These are phyloP conservation scores for Onychostruthus taczanowskii DNA, from an alignment of 2,113 vertebrate genomes.

Conservation along the genomic window DNA sequence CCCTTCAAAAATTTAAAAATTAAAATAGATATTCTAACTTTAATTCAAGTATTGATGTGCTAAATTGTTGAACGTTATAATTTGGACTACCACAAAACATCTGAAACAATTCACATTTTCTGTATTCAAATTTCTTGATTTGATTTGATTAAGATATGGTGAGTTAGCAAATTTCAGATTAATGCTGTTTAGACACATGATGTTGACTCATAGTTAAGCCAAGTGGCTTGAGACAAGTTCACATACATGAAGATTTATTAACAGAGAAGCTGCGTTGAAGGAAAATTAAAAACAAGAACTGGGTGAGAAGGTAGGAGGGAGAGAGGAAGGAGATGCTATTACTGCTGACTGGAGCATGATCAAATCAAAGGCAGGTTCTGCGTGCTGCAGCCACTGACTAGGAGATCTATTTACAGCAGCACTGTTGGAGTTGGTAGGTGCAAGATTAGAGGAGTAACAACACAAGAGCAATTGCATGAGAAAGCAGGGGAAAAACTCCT, in stretches of 20 bases:
- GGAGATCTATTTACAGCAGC: neutral
- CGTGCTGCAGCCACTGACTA: accelerated
- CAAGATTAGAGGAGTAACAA: neutral
- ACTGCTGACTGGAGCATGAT: neutral
- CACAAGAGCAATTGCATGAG: neutral
- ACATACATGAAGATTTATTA: neutral
- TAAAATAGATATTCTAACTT: neutral
- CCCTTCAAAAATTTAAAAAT: neutral
- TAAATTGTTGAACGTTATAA: neutral
- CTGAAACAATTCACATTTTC: neutral
- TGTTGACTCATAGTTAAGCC: neutral
- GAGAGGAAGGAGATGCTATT: neutral
- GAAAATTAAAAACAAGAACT: neutral
- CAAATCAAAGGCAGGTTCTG: neutral
- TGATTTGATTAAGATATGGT: neutral
- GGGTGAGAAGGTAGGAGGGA: accelerated
- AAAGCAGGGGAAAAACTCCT: neutral
- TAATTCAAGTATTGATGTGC: neutral
- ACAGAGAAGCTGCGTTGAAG: neutral
- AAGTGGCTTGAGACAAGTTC: neutral
- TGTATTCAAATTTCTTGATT: neutral
- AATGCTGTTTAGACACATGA: neutral
- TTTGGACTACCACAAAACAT: neutral
- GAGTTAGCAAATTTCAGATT: neutral
- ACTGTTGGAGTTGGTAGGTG: neutral